Conservation (phyloP, 2,797 vertebrate species). For the Acanthurus leucopareius region DNA sequence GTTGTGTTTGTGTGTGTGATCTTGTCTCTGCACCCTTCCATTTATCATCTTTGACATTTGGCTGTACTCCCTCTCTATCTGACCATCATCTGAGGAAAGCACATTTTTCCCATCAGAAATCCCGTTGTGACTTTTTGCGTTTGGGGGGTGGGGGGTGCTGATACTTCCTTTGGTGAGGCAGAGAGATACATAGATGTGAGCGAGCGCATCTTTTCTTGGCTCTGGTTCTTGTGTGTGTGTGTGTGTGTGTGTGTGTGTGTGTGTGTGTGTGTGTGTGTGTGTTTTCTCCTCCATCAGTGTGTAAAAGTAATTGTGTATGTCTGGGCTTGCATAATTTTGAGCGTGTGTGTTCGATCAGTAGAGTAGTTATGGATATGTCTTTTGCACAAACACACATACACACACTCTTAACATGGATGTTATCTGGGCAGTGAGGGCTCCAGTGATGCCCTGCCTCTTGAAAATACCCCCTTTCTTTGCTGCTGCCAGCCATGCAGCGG, state of each 20-base stretch:
- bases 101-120: conserved; percentile 89
- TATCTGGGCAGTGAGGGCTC: conserved; percentile 84
- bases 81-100: conserved; percentile 87
- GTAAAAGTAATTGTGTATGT: conserved; percentile 49
- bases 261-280: conserved; percentile 33
- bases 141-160: conserved; percentile 56
- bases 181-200: conserved; percentile 81
- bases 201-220: conserved; percentile 75
- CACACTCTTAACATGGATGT: conserved; percentile 79
- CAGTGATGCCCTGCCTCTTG: conserved; percentile 87
- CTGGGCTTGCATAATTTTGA: conserved; percentile 23
- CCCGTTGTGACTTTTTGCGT: conserved; percentile 86
- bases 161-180: conserved; percentile 80
- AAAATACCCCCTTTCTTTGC: conserved; percentile 85
- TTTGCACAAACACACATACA: conserved; percentile 25
- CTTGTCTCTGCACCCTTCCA: conserved; percentile 83
- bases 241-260: conserved; percentile 32
- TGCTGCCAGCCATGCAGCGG: conserved; percentile 82
- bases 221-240: conserved; percentile 48
- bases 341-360: conserved; percentile 51
- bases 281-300: conserved; percentile 20
- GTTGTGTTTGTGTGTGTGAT: conserved; percentile 68
- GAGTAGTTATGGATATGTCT: conserved; percentile 73
- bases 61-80: conserved; percentile 84
- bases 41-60: conserved; percentile 90